Evolutionary conservation across 2,797 vertebrate genomes (phyloP).

Genomic region (Phalanger gymnotis): DNA sequence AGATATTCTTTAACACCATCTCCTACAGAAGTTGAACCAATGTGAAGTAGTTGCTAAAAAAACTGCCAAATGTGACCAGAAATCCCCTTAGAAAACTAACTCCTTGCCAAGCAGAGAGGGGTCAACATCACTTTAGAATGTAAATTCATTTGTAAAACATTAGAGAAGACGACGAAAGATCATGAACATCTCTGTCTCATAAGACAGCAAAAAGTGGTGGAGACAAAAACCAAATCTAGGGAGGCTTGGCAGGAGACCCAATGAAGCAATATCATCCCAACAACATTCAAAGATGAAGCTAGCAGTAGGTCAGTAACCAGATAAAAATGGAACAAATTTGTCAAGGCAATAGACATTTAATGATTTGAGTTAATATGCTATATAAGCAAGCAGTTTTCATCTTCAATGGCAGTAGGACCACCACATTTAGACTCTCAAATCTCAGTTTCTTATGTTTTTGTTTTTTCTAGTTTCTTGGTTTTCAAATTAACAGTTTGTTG

Average conservation of each 20-base stretch:
- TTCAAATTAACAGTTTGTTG: neutral
- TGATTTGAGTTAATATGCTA: neutral
- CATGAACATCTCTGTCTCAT: neutral
- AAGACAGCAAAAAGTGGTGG: neutral
- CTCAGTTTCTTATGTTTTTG: neutral
- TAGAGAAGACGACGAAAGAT: neutral
- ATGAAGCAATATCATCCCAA: neutral
- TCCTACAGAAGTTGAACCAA: neutral
- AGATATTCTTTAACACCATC: neutral
- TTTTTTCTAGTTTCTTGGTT: neutral
- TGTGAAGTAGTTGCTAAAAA: neutral
- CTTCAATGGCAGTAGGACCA: neutral
- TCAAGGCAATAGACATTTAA: neutral
- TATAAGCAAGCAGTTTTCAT: neutral
- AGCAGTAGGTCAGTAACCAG: neutral
- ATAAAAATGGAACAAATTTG: neutral
- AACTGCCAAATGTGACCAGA: neutral
- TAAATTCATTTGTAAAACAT: neutral
- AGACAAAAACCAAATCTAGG: neutral
- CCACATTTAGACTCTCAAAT: neutral
- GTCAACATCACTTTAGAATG: neutral
- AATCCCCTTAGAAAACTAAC: neutral
- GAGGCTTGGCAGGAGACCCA: neutral
- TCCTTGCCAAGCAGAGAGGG: neutral
- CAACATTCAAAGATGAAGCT: neutral